Evolutionary conservation across 2,888 invertebrate species (phyloP).

Genomic region (Atrina japonica): DNA sequence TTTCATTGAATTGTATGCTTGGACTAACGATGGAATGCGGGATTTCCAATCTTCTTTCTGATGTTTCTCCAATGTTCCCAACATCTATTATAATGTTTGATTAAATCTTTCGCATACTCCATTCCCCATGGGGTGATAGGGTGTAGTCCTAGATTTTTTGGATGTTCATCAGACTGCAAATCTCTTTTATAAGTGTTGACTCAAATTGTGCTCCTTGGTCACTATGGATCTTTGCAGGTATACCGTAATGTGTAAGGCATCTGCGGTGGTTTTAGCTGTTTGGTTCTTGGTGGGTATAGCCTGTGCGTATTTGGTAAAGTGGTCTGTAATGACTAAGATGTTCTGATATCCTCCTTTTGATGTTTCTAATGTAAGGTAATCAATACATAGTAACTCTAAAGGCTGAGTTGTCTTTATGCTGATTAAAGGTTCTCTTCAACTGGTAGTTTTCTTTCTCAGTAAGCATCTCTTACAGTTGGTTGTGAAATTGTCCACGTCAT

Average conservation of each 20-base stretch:
- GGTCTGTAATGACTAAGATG: slow-evolving; percentile 6
- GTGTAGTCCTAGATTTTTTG: neutral
- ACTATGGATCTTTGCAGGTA: too few species aligned
- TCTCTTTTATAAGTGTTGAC: neutral
- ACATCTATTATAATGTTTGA: neutral
- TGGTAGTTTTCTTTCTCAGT: neutral
- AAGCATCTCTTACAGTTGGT: neutral
- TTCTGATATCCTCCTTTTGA: slow-evolving; percentile 9
- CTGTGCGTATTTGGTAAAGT: neutral
- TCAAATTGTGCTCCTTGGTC: too few species aligned
- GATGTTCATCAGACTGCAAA: neutral
- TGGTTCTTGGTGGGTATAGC: neutral
- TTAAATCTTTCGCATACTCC: too few species aligned
- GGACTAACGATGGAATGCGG: neutral
- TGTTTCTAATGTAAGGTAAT: neutral
- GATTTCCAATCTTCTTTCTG: slow-evolving; percentile 10
- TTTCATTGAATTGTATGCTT: neutral
- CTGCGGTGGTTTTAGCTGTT: too few species aligned
- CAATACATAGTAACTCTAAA: neutral
- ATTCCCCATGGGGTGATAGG: too few species aligned
- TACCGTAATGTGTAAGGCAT: slow-evolving; percentile 10
- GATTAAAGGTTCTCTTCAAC: neutral
- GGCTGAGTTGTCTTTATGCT: neutral
- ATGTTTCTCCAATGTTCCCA: too few species aligned
- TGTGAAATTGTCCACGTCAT: neutral